A percentile compares a stretch with the other conserved stretches of the same genome.
These are phyloP conservation scores for Austrolebias charrua DNA, from an alignment of 2,797 vertebrate species.

Conservation along the genomic window DNA sequence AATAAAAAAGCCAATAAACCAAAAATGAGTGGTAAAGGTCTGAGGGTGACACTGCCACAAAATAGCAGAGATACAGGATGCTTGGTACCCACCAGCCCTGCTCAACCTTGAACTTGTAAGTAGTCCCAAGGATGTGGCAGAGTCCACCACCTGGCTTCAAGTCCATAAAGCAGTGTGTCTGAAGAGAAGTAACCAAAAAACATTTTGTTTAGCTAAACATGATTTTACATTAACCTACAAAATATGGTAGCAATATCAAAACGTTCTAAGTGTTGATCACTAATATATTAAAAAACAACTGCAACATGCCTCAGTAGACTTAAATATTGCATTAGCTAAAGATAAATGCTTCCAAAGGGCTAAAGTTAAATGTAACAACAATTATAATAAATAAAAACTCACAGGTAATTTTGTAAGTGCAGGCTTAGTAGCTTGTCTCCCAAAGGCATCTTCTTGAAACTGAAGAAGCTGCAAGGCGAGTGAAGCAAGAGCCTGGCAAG, in stretches of 20 bases:
- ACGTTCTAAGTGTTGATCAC: not conserved
- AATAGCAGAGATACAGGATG: not conserved
- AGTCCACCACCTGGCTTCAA: conserved; percentile 90
- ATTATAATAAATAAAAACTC: conserved; percentile 63
- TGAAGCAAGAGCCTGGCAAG: conserved; percentile 88
- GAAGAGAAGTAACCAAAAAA: conserved; percentile 3
- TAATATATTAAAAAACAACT: not conserved
- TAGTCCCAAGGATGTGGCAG: conserved; percentile 94
- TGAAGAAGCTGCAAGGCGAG: conserved; percentile 93
- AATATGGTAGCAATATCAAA: too few species aligned
- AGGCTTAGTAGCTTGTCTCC: conserved; percentile 86
- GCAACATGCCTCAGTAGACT: not conserved
- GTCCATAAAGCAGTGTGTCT: conserved; percentile 96
- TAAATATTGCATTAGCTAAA: not conserved
- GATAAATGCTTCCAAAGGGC: not conserved
- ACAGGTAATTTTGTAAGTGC: conserved; percentile 94
- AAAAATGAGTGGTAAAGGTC: not conserved
- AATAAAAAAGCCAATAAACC: not conserved
- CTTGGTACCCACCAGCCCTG: conserved; percentile 91
- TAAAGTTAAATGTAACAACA: conserved; percentile 15
- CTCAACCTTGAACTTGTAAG: conserved; percentile 95
- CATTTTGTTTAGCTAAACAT: not conserved
- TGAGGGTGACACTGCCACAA: not conserved
- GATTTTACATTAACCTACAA: not conserved
- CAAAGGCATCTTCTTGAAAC: conserved; percentile 96